Percentiles rank a stretch among this genome's conserved stretches.
Evolutionary conservation across 2,888 invertebrate genomes (phyloP).

Genomic region (Lordiphosa fenestrarum): DNA sequence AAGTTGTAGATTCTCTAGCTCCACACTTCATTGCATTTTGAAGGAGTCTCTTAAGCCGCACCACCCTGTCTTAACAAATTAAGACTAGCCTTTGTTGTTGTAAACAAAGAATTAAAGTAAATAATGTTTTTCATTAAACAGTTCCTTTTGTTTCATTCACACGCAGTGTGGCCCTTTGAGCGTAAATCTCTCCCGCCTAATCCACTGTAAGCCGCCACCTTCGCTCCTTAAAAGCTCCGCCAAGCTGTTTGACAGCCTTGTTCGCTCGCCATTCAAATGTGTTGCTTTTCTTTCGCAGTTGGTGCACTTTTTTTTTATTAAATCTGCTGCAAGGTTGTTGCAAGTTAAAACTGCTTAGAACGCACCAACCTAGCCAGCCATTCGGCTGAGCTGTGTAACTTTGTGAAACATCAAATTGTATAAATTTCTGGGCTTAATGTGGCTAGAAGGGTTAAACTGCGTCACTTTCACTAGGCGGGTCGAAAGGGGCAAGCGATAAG

Average conservation of each 20-base stretch:
- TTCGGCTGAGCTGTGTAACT: too few relatives aligned
- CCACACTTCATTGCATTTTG: too few relatives aligned
- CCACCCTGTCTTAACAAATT: too few relatives aligned
- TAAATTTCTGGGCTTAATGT: conserved; percentile 29
- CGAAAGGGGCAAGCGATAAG: conserved; percentile 35
- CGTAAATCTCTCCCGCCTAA: too few relatives aligned
- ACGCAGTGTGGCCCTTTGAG: too few relatives aligned
- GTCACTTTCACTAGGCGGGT: conserved; percentile 26
- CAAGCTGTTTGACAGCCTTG: conserved; percentile 13
- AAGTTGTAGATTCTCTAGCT: too few relatives aligned
- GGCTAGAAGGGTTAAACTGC: conserved; percentile 50
- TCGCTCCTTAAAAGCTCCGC: background rate
- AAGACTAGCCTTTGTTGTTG: too few relatives aligned
- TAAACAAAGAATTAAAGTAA: too few relatives aligned
- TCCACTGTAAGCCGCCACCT: background rate
- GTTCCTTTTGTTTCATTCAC: too few relatives aligned
- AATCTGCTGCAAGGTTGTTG: conserved; percentile 39
- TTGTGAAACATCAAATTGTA: conserved; percentile 29
- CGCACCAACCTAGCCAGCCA: too few relatives aligned
- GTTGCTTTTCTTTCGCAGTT: conserved; percentile 5
- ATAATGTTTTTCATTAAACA: too few relatives aligned
- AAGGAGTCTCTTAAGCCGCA: too few relatives aligned
- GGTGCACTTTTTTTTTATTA: conserved; percentile 24
- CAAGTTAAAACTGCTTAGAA: background rate
- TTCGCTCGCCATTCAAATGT: conserved; percentile 2